A percentile compares a stretch with the other conserved stretches of the same genome.
phyloP scores from a whole-genome alignment of 2,888 invertebrate species.

The Subacronicta megacephala region DNA sequence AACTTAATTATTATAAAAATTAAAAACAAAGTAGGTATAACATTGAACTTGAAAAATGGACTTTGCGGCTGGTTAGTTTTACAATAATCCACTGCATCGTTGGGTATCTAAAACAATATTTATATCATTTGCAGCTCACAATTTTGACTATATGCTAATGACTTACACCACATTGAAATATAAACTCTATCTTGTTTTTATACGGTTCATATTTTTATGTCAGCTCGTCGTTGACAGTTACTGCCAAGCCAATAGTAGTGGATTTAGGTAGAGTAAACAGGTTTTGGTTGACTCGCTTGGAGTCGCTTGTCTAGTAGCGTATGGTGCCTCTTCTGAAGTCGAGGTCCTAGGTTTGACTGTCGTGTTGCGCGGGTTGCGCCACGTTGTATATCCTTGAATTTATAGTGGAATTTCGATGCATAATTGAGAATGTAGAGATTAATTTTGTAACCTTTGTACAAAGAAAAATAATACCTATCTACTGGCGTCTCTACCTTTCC shows the following conservation, averaged over 20 bases:
- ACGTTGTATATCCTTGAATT: constrained; percentile 38
- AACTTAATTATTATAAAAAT: neutral
- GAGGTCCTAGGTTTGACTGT: constrained; percentile 46
- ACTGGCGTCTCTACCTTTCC: too few relatives aligned
- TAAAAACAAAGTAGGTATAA: neutral
- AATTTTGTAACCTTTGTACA: too few relatives aligned
- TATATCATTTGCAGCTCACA: constrained; percentile 47
- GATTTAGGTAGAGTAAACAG: constrained; percentile 61
- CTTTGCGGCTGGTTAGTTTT: constrained; percentile 2
- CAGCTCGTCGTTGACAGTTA: constrained; percentile 52
- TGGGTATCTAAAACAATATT: constrained; percentile 55
- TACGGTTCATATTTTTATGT: constrained; percentile 30
- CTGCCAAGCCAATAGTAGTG: constrained; percentile 40
- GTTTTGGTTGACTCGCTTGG: constrained; percentile 48
- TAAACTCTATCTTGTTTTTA: accelerated
- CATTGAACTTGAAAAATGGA: neutral
- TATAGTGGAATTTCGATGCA: too few relatives aligned
- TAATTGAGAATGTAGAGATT: too few relatives aligned
- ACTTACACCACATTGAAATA: constrained; percentile 18
- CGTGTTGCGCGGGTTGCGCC: constrained; percentile 40
- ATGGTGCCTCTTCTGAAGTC: constrained; percentile 51
- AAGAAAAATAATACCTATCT: too few relatives aligned
- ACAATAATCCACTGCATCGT: constrained; percentile 27
- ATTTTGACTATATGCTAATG: constrained; percentile 50
- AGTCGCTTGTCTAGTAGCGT: constrained; percentile 47